These are phyloP conservation scores for Tokudaia muenninki DNA, from an alignment of 2,797 vertebrate genomes.

Conservation along the genomic window DNA sequence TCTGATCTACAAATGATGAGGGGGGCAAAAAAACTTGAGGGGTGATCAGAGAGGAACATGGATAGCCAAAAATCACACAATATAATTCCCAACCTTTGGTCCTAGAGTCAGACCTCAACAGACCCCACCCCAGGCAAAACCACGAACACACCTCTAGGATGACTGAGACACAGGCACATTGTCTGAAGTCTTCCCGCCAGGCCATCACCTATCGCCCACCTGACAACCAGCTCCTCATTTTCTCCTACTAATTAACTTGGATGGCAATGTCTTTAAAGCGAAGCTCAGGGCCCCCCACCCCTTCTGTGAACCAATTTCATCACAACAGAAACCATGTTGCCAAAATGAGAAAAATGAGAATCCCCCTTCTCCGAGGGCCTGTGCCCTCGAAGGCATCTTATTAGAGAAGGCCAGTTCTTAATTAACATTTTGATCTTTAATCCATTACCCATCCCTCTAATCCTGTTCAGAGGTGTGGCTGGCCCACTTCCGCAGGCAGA, in stretches of 20 bases:
- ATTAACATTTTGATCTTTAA: conserved; percentile 92
- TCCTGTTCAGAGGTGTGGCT: conserved; percentile 87
- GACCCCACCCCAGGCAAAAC: background rate
- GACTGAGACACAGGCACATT: background rate
- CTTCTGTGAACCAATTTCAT: conserved; percentile 85
- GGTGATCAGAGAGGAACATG: background rate
- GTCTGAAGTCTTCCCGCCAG: background rate
- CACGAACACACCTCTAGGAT: background rate
- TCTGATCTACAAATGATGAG: background rate
- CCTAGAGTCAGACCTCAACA: background rate
- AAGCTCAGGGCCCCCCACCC: conserved; percentile 81
- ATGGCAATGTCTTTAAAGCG: conserved; percentile 84
- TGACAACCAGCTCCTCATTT: conserved; percentile 62
- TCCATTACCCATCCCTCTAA: conserved; percentile 88
- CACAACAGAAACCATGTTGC: conserved; percentile 84
- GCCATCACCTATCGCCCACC: conserved; percentile 35
- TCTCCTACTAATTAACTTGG: conserved; percentile 85
- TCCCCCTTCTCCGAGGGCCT: conserved; percentile 86
- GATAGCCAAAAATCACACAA: conserved; percentile 39
- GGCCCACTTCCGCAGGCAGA: conserved; percentile 86
- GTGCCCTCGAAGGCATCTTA: conserved; percentile 90
- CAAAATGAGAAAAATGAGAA: conserved; percentile 85
- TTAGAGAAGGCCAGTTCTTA: conserved; percentile 91
- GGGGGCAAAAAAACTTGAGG: background rate
- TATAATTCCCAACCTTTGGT: background rate